Evolutionary conservation across 23 tunicate species (phyloP).

Genomic region (Trididemnum nubilum): DNA sequence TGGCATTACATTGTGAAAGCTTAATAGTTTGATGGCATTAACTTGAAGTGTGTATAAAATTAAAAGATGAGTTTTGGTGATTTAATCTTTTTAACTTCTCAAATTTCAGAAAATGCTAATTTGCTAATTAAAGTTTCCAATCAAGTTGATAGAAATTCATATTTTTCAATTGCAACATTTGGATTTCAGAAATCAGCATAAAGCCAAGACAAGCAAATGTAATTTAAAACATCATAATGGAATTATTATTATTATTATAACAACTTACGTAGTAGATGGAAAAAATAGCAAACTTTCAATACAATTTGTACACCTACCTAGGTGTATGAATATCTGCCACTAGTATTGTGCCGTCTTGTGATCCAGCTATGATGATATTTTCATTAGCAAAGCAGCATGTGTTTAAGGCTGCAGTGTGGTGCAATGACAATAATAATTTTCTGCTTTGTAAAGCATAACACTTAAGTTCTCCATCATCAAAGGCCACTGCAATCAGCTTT

Average conservation of each 20-base stretch:
- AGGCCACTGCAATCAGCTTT: slow-evolving; percentile 30
- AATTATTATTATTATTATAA: background rate
- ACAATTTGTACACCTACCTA: too few relatives aligned
- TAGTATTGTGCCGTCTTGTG: slow-evolving; percentile 42
- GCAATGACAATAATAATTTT: background rate
- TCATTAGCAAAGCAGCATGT: slow-evolving; percentile 30
- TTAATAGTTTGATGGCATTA: too few relatives aligned
- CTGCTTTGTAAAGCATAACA: slow-evolving; percentile 14
- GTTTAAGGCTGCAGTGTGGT: slow-evolving; percentile 23
- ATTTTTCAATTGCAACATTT: background rate
- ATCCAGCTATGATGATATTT: slow-evolving; percentile 22
- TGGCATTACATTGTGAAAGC: too few relatives aligned
- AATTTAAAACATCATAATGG: background rate
- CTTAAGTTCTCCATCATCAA: slow-evolving; percentile 39
- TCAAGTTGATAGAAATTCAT: background rate
- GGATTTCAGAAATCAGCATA: background rate
- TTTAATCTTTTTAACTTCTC: too few relatives aligned
- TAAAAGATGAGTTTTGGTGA: too few relatives aligned
- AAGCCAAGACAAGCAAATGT: background rate
- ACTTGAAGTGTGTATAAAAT: too few relatives aligned
- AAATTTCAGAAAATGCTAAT: too few relatives aligned
- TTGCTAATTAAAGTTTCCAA: too few relatives aligned
- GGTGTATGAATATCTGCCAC: slow-evolving; percentile 26
- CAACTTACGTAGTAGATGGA: too few relatives aligned
- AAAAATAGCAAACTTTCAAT: too few relatives aligned